Percentiles rank a stretch among this genome's conserved stretches.
phyloP scores from a whole-genome alignment of 2,888 invertebrate species.

The Aquatica leii region DNA sequence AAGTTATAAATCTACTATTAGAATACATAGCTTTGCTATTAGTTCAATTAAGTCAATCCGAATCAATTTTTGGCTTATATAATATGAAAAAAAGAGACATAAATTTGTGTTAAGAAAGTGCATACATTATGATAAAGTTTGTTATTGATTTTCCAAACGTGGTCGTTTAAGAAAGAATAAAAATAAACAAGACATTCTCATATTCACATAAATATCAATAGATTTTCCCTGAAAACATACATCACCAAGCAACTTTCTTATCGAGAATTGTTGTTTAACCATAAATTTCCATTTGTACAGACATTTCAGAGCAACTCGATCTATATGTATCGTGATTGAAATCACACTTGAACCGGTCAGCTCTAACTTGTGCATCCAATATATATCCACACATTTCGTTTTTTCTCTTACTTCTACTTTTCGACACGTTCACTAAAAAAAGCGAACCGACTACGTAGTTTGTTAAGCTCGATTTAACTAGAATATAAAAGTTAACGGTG shows the following conservation, averaged over 20 bases:
- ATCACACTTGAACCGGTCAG: conserved; percentile 36
- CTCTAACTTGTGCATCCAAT: conserved; percentile 13
- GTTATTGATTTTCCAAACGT: too few species aligned
- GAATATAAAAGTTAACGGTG: conserved; percentile 12
- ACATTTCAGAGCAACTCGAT: conserved; percentile 34
- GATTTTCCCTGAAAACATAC: conserved; percentile 22
- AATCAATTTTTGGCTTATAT: too few species aligned
- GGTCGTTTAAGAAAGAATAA: conserved; percentile 1
- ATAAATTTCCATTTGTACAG: conserved; percentile 37
- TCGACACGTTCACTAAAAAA: background rate
- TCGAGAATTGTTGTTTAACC: conserved; percentile 35
- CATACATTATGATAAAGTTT: too few species aligned
- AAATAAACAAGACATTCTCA: conserved; percentile 16
- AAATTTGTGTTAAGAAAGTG: too few species aligned
- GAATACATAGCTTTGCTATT: too few species aligned
- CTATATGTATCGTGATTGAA: conserved; percentile 37
- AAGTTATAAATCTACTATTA: too few species aligned
- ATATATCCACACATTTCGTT: conserved; percentile 8
- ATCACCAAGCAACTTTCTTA: conserved; percentile 32
- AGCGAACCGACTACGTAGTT: conserved; percentile 7
- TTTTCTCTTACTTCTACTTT: conserved; percentile 11
- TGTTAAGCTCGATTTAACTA: conserved; percentile 15
- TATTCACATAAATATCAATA: conserved; percentile 32
- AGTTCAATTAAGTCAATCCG: too few species aligned
- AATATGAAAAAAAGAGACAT: too few species aligned